Evolutionary conservation across 35 echinoderm and acorn worm genomes (phyloP).

Genomic region (Acanthaster planci): DNA sequence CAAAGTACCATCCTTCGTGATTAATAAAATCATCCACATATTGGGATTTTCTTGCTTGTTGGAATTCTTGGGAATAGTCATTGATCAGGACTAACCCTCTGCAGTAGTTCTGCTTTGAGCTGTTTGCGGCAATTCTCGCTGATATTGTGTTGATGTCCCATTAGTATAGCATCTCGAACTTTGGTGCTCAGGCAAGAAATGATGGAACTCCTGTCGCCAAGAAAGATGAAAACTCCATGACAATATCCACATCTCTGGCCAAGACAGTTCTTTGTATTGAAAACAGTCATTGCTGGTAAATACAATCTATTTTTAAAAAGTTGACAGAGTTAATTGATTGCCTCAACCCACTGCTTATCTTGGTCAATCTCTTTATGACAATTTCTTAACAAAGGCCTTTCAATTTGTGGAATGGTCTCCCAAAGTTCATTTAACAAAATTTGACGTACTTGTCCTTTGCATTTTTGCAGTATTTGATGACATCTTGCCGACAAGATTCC

Average conservation of each 20-base stretch:
- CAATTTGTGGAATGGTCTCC: too few species aligned
- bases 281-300: too few species aligned
- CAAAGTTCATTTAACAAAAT: not conserved
- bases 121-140: constrained; percentile 67
- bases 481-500: constrained; percentile 80
- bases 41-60: too few species aligned
- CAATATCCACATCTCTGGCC: too few species aligned
- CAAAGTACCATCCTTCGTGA: too few species aligned
- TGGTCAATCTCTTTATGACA: too few species aligned
- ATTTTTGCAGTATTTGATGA: constrained; percentile 53
- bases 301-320: too few species aligned
- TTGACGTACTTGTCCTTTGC: constrained; percentile 78
- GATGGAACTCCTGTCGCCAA: constrained; percentile 52
- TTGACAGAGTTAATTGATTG: too few species aligned
- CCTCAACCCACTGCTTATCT: too few species aligned
- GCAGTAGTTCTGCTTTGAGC: constrained; percentile 81
- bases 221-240: not conserved
- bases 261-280: too few species aligned
- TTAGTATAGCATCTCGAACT: constrained; percentile 52
- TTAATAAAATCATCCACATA: too few species aligned
- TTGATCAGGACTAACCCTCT: constrained; percentile 57
- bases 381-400: too few species aligned
- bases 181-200: constrained; percentile 67
- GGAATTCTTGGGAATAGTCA: not conserved
- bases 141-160: constrained; percentile 36